Evolutionary conservation across 1,140 invertebrate species (phyloP), one percentile per base, ranked within the genome.

Genomic region (Bombyx mandarina): DNA sequence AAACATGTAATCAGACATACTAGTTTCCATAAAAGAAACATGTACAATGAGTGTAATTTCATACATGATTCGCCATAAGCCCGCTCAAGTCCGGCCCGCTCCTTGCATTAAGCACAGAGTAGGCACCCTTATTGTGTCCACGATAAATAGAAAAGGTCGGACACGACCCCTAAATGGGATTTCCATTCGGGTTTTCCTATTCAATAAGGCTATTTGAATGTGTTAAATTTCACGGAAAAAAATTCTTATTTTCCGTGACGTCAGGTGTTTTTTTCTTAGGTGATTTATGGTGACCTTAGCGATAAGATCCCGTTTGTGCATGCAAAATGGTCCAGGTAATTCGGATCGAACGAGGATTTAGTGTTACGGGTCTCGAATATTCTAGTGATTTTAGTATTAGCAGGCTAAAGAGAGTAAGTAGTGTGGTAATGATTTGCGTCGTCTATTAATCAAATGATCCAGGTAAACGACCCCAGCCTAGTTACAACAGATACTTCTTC

Each of bases 141-240:
- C 18, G 51, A 63, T 68, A 68, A 64, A 61, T 59, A 58, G 68
- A 71, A 75, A 77, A 74, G 75, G 77, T 79, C 72, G 66, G 67
- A 69, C 67, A 67, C 65, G 61, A 60, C 56, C 48, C 54, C 26
- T 35, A 60, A 71, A 69, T 66, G 69, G 76, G 72, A 72, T 73
- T 77, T 67, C 62, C 72, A 63, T 71, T 68, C 61, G 58, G 63
- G 63, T 72, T 67, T 71, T 60, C 66, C 62, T 67, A 70, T 72
- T 69, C 67, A 73, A 67, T 43, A 61, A 45, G 53, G 56, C 56
- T 69, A 63, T 65, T 66, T 66, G 66, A 69, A 69, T 65, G 71
- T 69, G 72, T 75, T 78, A 75, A 78, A 78, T 81, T 79, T 80
- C 60, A 67, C 62, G 73, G 73, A 75, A 78, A 74, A 75, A 68